Evolutionary conservation across 2,888 invertebrate genomes (phyloP).

Genomic region (Caradrina clavipalpis): DNA sequence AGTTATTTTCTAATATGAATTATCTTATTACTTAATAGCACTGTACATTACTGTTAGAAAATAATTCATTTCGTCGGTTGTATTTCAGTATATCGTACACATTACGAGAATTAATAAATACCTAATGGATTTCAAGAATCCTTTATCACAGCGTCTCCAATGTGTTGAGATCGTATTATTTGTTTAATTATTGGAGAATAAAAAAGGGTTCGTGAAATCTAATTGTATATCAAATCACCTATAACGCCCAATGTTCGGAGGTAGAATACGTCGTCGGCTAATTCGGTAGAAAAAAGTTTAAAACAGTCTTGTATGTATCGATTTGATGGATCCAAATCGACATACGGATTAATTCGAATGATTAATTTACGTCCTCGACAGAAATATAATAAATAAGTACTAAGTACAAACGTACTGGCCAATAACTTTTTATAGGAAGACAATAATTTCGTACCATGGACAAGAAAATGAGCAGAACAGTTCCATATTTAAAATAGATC

Average conservation of each 20-base stretch:
- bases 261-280: slow-evolving; percentile 58
- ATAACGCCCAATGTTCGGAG: slow-evolving; percentile 54
- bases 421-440: slow-evolving; percentile 38
- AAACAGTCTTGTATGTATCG: slow-evolving; percentile 20
- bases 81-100: slow-evolving; percentile 55
- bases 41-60: slow-evolving; percentile 64
- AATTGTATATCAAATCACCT: slow-evolving; percentile 63
- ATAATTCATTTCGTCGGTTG: slow-evolving; percentile 62
- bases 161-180: slow-evolving; percentile 78
- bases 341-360: slow-evolving; percentile 28
- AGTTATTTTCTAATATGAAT: slow-evolving; percentile 55
- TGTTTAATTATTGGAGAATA: slow-evolving; percentile 65
- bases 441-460: slow-evolving; percentile 30
- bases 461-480: slow-evolving; percentile 31
- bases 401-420: slow-evolving; percentile 25
- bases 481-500: slow-evolving; percentile 41
- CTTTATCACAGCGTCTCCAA: slow-evolving; percentile 68
- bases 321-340: slow-evolving; percentile 39
- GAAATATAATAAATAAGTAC: slow-evolving; percentile 27
- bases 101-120: slow-evolving; percentile 63
- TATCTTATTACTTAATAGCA: slow-evolving; percentile 60
- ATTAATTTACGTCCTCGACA: slow-evolving; percentile 28
- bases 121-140: slow-evolving; percentile 67
- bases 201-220: slow-evolving; percentile 66
- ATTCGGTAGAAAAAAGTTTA: slow-evolving; percentile 10